These are phyloP conservation scores for Chionoecetes opilio DNA, from an alignment of 1,140 invertebrate genomes.

Conservation along the genomic window DNA sequence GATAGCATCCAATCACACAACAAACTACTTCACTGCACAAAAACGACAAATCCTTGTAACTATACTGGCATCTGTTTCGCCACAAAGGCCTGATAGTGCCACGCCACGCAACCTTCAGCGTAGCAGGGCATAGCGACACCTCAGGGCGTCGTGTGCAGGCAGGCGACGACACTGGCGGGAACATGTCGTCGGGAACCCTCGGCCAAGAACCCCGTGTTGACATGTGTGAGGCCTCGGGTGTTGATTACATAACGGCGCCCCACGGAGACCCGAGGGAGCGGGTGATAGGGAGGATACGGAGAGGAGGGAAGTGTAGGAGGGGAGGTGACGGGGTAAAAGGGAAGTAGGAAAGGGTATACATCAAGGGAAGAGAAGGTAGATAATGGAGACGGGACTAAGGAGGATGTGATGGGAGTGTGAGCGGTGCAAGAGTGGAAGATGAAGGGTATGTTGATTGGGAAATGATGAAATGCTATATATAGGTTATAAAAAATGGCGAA, in stretches of 20 bases:
- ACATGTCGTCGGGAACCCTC: slow-evolving; percentile 34
- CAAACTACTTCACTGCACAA: too few species aligned
- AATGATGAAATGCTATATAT: neutral
- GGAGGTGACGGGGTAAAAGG: neutral
- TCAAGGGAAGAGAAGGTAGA: neutral
- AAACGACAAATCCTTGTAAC: too few species aligned
- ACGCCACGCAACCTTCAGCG: too few species aligned
- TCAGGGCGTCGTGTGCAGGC: too few species aligned
- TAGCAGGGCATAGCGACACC: too few species aligned
- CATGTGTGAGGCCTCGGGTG: neutral
- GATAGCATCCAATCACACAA: too few species aligned
- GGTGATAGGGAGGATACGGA: neutral
- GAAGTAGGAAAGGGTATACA: neutral
- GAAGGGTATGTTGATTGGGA: neutral
- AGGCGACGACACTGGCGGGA: neutral
- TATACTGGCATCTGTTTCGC: too few species aligned
- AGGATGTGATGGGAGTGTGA: neutral
- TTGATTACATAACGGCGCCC: slow-evolving; percentile 47
- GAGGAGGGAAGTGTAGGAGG: slow-evolving; percentile 5
- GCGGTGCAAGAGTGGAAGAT: neutral
- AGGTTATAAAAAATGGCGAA: neutral
- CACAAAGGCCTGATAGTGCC: too few species aligned
- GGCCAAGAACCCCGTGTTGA: slow-evolving; percentile 39
- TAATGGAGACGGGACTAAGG: neutral
- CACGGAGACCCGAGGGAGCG: slow-evolving; percentile 22